Evolutionary conservation across 2,888 invertebrate genomes (phyloP).

Genomic region (Ditula angustiorana): DNA sequence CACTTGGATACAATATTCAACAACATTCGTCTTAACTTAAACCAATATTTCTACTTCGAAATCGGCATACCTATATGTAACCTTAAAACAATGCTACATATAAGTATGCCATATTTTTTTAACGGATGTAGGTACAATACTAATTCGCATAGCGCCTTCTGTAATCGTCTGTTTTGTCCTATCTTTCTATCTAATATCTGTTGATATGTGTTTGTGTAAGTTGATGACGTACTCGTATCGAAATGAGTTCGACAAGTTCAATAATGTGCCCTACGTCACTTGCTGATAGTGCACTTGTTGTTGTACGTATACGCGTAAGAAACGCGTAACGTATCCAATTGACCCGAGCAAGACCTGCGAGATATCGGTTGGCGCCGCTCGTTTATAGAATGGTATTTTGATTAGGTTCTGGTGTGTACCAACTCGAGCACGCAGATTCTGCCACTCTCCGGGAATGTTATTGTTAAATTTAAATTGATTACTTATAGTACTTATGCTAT

Average conservation of each 20-base stretch:
- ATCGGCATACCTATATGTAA: no score
- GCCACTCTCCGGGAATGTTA: no score
- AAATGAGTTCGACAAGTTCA: conserved; percentile 16
- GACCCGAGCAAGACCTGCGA: conserved; percentile 46
- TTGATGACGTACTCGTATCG: conserved; percentile 26
- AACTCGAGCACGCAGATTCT: conserved; percentile 20
- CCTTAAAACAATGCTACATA: no score
- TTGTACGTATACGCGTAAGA: neutral
- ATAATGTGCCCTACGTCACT: conserved; percentile 3
- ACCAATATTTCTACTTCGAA: no score
- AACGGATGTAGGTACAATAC: neutral
- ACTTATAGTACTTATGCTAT: no score
- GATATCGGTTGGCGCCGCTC: conserved; percentile 49
- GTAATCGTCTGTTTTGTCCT: conserved; percentile 9
- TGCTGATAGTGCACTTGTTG: conserved; percentile 12
- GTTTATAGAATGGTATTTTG: conserved; percentile 15
- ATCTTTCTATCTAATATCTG: conserved; percentile 26
- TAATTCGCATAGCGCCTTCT: neutral
- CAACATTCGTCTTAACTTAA: neutral
- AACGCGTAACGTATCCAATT: conserved; percentile 41
- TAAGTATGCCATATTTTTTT: no score
- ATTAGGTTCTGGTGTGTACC: conserved; percentile 14
- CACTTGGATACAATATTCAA: neutral
- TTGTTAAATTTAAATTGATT: no score
- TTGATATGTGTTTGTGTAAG: conserved; percentile 16